A percentile compares a stretch with the other conserved stretches of the same genome.
These are phyloP conservation scores for Phylloscopus trochiloides DNA, from an alignment of 2,113 vertebrate genomes.

Conservation along the genomic window DNA sequence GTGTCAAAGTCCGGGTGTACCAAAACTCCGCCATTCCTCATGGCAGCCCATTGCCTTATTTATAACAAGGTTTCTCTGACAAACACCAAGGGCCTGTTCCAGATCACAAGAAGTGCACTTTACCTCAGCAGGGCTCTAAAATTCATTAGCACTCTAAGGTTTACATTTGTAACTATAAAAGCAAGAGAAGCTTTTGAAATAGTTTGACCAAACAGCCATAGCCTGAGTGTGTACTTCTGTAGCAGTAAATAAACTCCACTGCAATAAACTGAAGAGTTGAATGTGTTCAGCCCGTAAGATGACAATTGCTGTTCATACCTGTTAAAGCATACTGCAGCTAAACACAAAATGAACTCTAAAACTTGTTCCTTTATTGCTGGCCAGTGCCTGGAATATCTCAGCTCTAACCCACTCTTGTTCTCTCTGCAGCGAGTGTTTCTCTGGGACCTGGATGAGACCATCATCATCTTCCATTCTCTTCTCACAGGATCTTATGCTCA, in stretches of 20 bases:
- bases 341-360: not conserved
- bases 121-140: not conserved
- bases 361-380: not conserved
- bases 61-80: not conserved
- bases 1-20: not conserved
- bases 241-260: not conserved
- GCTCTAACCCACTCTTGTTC: conserved; percentile 30
- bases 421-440: conserved; percentile 87
- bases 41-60: not conserved
- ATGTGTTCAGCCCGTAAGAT: not conserved
- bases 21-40: not conserved
- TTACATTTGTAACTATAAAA: not conserved
- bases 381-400: not conserved
- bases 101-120: not conserved
- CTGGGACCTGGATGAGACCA: conserved; percentile 99
- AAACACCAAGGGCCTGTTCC: not conserved
- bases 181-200: not conserved
- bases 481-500: conserved; percentile 96
- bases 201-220: not conserved
- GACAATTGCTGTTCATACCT: not conserved
- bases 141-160: not conserved
- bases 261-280: not conserved
- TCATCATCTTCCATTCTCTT: conserved; percentile 98
- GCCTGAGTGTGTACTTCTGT: not conserved
- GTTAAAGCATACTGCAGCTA: not conserved